Percentiles rank a stretch among this genome's conserved stretches.
phyloP scores from a whole-genome alignment of 2,113 vertebrate genomes.

The Trogon melanurus region DNA sequence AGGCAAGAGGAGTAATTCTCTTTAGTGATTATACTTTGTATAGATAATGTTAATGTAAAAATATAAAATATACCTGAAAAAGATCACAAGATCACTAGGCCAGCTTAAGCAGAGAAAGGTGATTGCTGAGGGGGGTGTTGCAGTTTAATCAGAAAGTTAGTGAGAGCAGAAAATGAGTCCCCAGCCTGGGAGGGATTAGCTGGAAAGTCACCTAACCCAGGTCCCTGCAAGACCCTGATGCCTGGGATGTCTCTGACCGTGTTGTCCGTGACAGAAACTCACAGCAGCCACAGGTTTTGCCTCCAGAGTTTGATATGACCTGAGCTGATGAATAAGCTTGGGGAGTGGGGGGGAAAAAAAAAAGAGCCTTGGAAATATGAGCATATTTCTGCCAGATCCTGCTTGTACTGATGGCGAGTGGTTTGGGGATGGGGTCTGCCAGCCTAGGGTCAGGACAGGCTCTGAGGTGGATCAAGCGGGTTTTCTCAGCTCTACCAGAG shows the following conservation, averaged over 20 bases:
- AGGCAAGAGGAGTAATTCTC: accelerated
- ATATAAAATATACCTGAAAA: background rate
- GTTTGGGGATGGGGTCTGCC: background rate
- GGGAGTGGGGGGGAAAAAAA: too few species aligned
- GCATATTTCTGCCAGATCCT: accelerated
- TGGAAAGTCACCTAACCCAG: background rate
- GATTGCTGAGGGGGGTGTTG: background rate
- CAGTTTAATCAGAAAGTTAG: background rate
- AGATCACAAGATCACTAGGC: background rate
- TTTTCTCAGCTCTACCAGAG: background rate
- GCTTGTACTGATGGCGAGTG: background rate
- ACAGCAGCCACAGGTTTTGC: background rate
- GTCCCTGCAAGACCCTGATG: background rate
- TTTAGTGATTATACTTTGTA: accelerated
- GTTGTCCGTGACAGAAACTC: background rate
- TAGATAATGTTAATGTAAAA: background rate
- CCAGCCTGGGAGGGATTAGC: accelerated
- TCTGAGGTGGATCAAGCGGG: accelerated
- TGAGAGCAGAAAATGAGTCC: background rate
- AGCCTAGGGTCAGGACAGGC: accelerated
- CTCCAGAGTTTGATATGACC: background rate
- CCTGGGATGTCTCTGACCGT: accelerated
- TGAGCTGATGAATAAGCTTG: accelerated
- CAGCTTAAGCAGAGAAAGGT: background rate
- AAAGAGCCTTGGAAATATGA: accelerated